Percentiles rank a stretch among this genome's conserved stretches.
Conservation (phyloP, 2,797 vertebrate species). For the Clarias platycephalus region DNA sequence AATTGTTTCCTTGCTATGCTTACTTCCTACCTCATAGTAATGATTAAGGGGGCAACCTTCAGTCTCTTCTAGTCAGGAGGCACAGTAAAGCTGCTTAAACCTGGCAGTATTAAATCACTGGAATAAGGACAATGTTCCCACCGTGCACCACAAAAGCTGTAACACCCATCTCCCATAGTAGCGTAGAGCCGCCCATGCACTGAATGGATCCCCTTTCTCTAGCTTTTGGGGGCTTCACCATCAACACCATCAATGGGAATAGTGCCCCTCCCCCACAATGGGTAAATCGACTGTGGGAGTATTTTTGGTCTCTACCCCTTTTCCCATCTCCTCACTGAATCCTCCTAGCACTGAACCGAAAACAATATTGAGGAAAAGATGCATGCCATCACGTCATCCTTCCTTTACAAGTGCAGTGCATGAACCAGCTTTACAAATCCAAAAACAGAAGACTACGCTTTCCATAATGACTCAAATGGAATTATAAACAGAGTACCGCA, state of each 20-base stretch:
- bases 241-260: conserved; percentile 71
- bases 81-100: conserved; percentile 53
- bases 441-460: background rate
- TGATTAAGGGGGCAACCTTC: conserved; percentile 20
- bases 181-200: conserved; percentile 60
- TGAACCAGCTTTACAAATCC: conserved; percentile 52
- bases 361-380: conserved; percentile 67
- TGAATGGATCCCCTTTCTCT: conserved; percentile 68
- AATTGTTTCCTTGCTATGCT: conserved; percentile 23
- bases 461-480: background rate
- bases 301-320: conserved; percentile 60
- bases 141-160: conserved; percentile 69
- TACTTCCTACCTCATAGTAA: conserved; percentile 34
- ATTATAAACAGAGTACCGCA: conserved; percentile 6
- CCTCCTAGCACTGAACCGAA: conserved; percentile 64
- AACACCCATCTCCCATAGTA: conserved; percentile 68
- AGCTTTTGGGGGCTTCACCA: conserved; percentile 72
- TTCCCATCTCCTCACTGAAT: conserved; percentile 65
- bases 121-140: conserved; percentile 75
- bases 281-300: conserved; percentile 70
- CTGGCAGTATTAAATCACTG: conserved; percentile 61
- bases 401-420: conserved; percentile 50
- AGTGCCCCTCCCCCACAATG: conserved; percentile 75
- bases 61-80: conserved; percentile 37
- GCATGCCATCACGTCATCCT: conserved; percentile 77